phyloP scores from a whole-genome alignment of 2,113 vertebrate species.

The Nyctereutes procyonoides region DNA sequence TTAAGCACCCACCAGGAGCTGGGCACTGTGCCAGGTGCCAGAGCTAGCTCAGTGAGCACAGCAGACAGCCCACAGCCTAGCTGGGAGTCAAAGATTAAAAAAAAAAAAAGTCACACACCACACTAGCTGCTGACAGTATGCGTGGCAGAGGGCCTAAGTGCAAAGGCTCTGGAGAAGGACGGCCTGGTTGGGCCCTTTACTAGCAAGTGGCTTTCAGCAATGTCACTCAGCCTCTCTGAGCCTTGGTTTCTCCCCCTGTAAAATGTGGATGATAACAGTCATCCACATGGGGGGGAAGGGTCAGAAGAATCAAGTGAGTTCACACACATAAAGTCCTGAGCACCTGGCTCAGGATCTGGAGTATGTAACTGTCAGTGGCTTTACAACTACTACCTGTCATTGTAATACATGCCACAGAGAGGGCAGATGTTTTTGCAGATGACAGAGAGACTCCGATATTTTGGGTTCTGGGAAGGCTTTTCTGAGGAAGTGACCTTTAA shows the following conservation, averaged over 20 bases:
- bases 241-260: not conserved
- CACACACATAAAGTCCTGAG: accelerated
- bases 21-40: not conserved
- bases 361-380: not conserved
- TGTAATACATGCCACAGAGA: not conserved
- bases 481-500: not conserved
- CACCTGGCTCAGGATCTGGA: not conserved
- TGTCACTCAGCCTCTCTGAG: not conserved
- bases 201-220: not conserved
- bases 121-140: not conserved
- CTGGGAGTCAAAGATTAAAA: not conserved
- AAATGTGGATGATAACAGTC: too few species aligned
- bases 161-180: not conserved
- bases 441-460: not conserved
- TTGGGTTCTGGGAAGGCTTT: not conserved
- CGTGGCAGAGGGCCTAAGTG: accelerated
- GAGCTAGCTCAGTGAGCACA: not conserved
- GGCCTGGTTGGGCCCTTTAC: not conserved
- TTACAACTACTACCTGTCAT: not conserved
- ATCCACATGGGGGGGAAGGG: not conserved
- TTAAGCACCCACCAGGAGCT: not conserved
- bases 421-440: not conserved
- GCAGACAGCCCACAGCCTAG: not conserved
- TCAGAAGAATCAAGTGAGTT: not conserved
- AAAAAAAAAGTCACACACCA: not conserved